Base-by-base conservation (phyloP, 1,140 invertebrate genomes). In the Elymnias hypermnestra region DNA sequence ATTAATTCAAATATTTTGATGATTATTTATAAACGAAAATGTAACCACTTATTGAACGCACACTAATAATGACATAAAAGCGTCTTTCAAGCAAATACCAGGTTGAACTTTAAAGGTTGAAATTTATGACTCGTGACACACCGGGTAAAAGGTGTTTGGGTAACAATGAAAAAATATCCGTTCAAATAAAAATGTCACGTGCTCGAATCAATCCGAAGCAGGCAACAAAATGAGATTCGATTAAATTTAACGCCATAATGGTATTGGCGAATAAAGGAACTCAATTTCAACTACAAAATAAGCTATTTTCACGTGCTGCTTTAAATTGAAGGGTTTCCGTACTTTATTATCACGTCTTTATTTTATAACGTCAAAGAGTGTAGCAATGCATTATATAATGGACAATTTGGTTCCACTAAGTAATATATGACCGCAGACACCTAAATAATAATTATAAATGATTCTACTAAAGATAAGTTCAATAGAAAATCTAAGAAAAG, bases 101-200 rank as follows among this genome's bases (percentile, higher is more conserved):
- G 17, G 37, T 31, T 79, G 74, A 79, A 73, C 76, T 82, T 84
- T 82, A 84, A 82, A 84, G 74, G 77, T 81, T 71, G 72, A 25
- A 54, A 49, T 69, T 41, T 57, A 53, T 65, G 56, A 59, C 49
- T 63, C 63, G 56, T 65, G 38, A 54, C 56, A 19, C 23, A 35
- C n/a, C 8, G 8, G 14, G 49, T 17, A 25, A 40, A 41, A 41
- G 23, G 22, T 26, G 28, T 45, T 51, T 33, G 14, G 25, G 19
- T n/a, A 10, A 40, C 18, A 17, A 40, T 8, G 29, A 46, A 48
- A 54, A 48, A 43, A 22, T 29, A 39, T 22, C 13, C 5, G 22
- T 19, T 40, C 31, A 50, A 57, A 42, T 53, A 52, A 36, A 54
- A 63, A 67, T 58, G 43, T 58, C 55, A 57, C 31, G 33, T 35